A percentile compares a stretch with the other conserved stretches of the same genome.
Evolutionary conservation across 2,888 invertebrate species (phyloP).

Genomic region (Eilema sororculum): DNA sequence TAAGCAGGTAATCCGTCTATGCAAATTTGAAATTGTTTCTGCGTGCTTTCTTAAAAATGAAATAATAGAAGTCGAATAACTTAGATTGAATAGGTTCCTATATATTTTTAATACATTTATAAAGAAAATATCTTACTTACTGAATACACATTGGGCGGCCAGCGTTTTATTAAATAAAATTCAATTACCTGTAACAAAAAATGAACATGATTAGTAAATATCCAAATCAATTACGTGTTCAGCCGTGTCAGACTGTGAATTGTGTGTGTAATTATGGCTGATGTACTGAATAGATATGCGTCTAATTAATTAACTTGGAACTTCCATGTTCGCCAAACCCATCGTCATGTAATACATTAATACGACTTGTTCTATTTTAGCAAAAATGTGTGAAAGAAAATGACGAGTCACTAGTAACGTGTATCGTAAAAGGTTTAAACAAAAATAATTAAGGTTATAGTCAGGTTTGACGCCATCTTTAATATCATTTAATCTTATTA

Average conservation of each 20-base stretch:
- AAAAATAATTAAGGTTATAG: background rate
- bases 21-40: no score
- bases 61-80: no score
- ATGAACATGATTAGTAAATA: constrained; percentile 13
- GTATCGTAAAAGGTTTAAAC: background rate
- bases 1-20: background rate
- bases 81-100: no score
- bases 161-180: background rate
- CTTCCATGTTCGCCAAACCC: background rate
- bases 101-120: no score
- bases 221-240: background rate
- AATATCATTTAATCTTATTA: no score
- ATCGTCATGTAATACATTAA: background rate
- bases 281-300: background rate
- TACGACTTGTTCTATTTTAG: background rate
- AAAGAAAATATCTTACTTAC: no score
- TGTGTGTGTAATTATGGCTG: background rate
- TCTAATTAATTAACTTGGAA: background rate
- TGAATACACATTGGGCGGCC: no score
- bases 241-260: background rate
- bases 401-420: background rate
- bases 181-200: constrained; percentile 38
- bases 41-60: no score
- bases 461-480: no score
- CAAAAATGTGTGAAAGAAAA: background rate